phyloP scores from a whole-genome alignment of 2,888 invertebrate species.

The Clitarchus hookeri region DNA sequence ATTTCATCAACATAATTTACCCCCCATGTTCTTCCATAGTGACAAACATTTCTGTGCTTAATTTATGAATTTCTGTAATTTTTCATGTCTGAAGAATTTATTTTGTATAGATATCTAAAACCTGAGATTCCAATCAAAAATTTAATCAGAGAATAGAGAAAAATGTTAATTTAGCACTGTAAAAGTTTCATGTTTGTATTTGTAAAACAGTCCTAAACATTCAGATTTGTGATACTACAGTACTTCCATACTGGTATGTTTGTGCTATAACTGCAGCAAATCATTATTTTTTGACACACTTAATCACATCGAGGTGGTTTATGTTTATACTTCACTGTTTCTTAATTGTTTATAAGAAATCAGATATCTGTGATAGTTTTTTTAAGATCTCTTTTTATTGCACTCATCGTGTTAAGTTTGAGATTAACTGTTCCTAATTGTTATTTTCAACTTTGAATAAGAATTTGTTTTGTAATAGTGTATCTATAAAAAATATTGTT shows the following conservation, averaged over 20 bases:
- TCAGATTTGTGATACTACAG: neutral
- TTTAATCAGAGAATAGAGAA: neutral
- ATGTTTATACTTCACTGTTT: neutral
- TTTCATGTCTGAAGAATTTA: too few relatives aligned
- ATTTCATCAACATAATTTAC: too few relatives aligned
- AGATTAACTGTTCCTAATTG: neutral
- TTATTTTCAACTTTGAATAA: neutral
- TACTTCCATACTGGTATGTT: neutral
- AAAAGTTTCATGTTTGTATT: neutral
- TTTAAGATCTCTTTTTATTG: neutral
- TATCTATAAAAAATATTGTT: neutral
- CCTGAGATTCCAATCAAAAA: neutral
- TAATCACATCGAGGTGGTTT: neutral
- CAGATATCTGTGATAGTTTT: neutral
- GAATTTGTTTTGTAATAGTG: neutral
- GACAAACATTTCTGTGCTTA: too few relatives aligned
- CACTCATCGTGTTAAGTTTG: neutral
- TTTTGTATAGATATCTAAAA: too few relatives aligned
- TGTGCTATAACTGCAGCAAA: neutral
- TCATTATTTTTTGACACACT: neutral
- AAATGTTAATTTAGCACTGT: neutral
- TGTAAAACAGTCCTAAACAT: neutral
- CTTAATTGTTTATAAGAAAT: neutral
- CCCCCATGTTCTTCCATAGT: too few relatives aligned
- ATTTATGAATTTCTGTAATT: too few relatives aligned